Base-by-base conservation (phyloP, 1,140 invertebrate species). In the Lethocerus indicus region DNA sequence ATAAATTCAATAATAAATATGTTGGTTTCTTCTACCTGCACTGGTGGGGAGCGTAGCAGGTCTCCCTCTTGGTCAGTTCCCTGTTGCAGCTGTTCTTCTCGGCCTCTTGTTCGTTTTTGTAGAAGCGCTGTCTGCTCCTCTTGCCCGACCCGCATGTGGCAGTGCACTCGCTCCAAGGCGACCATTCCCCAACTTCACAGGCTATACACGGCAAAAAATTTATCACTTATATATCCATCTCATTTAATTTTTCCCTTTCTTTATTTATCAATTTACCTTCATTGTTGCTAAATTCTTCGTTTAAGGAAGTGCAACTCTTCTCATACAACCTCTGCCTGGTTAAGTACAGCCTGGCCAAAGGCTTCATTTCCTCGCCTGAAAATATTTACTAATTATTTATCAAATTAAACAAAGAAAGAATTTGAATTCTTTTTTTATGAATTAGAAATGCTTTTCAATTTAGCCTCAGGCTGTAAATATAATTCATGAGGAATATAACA, bases 301-400 rank as follows among this genome's bases (percentile, higher is more conserved):
- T 55, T 0, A 58, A 52, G 0, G 65, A 63, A 44, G 78, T 73
- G 64, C 88, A 93, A 21, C 71, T 75, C 64, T 89, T 90, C 58
- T 91, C 87, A 59, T 92, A 93, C 2, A 92, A 71, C 12, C 87
- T 66, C 52, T 90, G 78, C 13, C 87, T 67, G 7, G 79, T 83
- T 13, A 93, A 68, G 43, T 82, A 78, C 2, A 96, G 67, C 29
- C 76, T 72, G 0, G 90, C 94, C 56, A 98, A 72, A 0, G 94
- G 92, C 60, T 88, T 87, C 76, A 96, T 89, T 49, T 83, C 80
- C 1, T 70, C 63, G 0, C 86, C 85, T 5, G 66, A 70, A 23
- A 4, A 43, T 32, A 32, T 32, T 32, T 32, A 32, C 9, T n/a
- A n/a, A n/a, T n/a, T n/a, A n/a, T n/a, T n/a, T n/a, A n/a, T n/a